Percentiles rank a stretch among this genome's conserved stretches.
phyloP scores from a whole-genome alignment of 2,113 vertebrate species.

The Zapornia atra region DNA sequence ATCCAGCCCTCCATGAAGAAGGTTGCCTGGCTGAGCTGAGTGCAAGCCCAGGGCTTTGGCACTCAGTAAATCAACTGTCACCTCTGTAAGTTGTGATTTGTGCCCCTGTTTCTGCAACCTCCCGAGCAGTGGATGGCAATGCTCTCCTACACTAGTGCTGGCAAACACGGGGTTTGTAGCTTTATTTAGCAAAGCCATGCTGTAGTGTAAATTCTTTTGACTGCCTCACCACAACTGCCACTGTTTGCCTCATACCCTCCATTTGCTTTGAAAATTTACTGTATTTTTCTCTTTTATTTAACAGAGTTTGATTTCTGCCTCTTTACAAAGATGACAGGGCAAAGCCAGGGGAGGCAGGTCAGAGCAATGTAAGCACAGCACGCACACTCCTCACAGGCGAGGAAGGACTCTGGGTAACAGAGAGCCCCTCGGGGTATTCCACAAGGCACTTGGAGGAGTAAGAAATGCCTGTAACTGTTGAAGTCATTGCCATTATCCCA shows the following conservation, averaged over 20 bases:
- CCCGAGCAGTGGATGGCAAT: background rate
- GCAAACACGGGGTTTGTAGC: background rate
- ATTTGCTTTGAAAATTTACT: background rate
- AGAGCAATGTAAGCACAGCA: background rate
- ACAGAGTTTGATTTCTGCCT: background rate
- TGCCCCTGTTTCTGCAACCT: background rate
- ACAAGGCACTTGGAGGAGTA: background rate
- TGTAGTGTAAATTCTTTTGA: background rate
- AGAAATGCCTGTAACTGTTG: background rate
- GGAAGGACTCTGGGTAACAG: background rate
- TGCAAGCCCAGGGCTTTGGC: background rate
- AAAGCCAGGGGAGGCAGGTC: fast-evolving
- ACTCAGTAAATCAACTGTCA: background rate
- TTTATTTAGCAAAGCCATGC: background rate
- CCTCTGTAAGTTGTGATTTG: background rate
- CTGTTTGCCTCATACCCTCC: background rate
- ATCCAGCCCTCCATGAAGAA: background rate
- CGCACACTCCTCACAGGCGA: fast-evolving
- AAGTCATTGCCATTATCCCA: background rate
- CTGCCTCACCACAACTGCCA: background rate
- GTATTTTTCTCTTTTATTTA: background rate
- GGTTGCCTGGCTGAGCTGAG: fast-evolving
- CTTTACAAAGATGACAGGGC: fast-evolving
- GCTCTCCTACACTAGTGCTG: background rate
- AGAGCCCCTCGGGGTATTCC: background rate